Base-by-base conservation (phyloP, 1,140 invertebrate genomes). In the Dysdera silvatica region DNA sequence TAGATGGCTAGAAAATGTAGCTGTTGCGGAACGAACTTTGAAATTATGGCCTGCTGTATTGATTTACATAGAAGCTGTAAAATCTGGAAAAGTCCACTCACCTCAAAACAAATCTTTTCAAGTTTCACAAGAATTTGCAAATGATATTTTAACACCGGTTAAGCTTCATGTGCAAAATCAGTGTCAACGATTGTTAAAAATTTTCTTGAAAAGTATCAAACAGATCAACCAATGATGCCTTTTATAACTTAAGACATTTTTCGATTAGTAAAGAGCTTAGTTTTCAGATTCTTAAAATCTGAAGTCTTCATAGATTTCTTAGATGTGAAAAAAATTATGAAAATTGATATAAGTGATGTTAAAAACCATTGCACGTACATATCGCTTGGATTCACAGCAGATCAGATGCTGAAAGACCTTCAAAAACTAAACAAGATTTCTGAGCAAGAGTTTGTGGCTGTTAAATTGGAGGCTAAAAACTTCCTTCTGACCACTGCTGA, bases 371-470 rank as follows among this genome's bases (percentile, higher is more conserved):
- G n/a, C n/a, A n/a, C n/a, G n/a, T n/a, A n/a, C n/a, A n/a, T n/a
- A n/a, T n/a, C n/a, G n/a, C n/a, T n/a, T n/a, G n/a, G n/a, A n/a
- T n/a, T n/a, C n/a, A n/a, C n/a, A n/a, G n/a, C n/a, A n/a, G n/a
- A n/a, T n/a, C 45, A 4, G 26, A 48, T 24, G 45, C 18, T 48
- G 45, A 48, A 24, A 20, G 45, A 14, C n/a, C 26, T 14, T 20
- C 45, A 2, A 20, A 48, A 20, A 20, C 45, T 48, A 48, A 48
- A 48, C 18, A 20, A 48, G 45, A 48, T 48, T 3, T 48, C 2
- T n/a, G 45, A 48, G n/a, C n/a, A n/a, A n/a, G n/a, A n/a, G n/a
- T 48, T 48, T 48, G 26, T 48, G 45, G 45, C 45, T n/a, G 45
- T 20, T n/a, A 48, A 48, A 24, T n/a, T 24, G 45, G 45, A 48